phyloP scores from a whole-genome alignment of 2,113 vertebrate species.

The Lutjanus erythropterus region DNA sequence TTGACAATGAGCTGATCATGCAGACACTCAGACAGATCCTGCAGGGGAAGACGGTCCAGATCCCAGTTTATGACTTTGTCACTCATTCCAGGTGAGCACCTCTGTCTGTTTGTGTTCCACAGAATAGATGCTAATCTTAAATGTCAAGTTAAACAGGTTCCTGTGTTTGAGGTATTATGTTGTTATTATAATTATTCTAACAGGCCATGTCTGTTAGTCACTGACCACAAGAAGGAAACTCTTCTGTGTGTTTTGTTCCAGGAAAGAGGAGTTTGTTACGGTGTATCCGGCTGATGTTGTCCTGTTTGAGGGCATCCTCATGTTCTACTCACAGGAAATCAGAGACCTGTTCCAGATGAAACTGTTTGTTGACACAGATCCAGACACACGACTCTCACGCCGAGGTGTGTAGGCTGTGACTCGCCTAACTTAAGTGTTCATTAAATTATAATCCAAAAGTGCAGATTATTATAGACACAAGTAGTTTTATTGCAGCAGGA shows the following conservation, averaged over 20 bases:
- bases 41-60: constrained; percentile 94
- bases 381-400: constrained; percentile 95
- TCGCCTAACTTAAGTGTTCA: background rate
- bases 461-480: background rate
- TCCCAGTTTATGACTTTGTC: constrained; percentile 98
- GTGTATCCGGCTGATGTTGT: constrained; percentile 97
- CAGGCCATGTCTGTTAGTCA: no score
- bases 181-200: no score
- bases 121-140: background rate
- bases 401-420: constrained; percentile 92
- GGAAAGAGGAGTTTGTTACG: constrained; percentile 94
- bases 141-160: background rate
- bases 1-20: constrained; percentile 95
- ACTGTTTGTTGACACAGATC: constrained; percentile 96
- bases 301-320: constrained; percentile 96
- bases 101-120: background rate
- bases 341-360: constrained; percentile 99
- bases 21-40: constrained; percentile 92
- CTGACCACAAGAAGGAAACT: constrained; percentile 10
- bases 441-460: background rate
- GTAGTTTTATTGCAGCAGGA: background rate
- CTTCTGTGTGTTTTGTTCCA: constrained; percentile 72
- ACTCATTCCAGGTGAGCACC: constrained; percentile 93
- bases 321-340: constrained; percentile 97
- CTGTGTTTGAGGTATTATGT: no score